phyloP scores from a whole-genome alignment of 2,797 vertebrate genomes.

The Avahi laniger region DNA sequence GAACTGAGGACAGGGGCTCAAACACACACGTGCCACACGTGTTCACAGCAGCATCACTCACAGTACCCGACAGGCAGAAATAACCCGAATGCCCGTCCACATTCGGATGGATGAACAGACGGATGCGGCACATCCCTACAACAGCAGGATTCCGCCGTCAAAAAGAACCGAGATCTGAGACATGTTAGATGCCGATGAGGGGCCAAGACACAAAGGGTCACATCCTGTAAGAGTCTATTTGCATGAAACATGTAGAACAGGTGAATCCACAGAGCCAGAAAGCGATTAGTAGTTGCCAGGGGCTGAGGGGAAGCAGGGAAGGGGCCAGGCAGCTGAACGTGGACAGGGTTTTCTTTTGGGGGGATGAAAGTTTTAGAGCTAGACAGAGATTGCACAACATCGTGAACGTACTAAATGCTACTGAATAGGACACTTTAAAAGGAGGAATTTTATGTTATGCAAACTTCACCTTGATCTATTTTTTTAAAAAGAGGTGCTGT shows the following conservation, averaged over 20 bases:
- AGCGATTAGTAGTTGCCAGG: background rate
- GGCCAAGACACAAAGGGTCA: background rate
- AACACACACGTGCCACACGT: accelerated
- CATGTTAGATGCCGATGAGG: accelerated
- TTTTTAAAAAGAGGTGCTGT: background rate
- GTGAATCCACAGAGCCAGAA: background rate
- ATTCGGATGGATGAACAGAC: background rate
- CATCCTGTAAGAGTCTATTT: accelerated
- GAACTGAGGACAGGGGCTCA: background rate
- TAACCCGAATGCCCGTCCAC: too few relatives aligned
- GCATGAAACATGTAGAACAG: background rate
- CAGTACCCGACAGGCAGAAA: background rate
- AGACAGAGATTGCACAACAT: background rate
- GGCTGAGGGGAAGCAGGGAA: too few relatives aligned
- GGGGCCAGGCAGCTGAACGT: background rate
- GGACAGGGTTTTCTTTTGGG: accelerated
- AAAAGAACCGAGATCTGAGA: background rate
- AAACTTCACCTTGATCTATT: background rate
- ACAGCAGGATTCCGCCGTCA: background rate
- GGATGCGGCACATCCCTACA: accelerated
- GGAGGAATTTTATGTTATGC: background rate
- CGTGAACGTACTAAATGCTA: background rate
- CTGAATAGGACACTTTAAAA: background rate
- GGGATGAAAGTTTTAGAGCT: background rate
- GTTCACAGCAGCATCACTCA: background rate